Evolutionary conservation across 2,797 vertebrate species (phyloP), one percentile per base, ranked within the genome.

Genomic region (Apogon hyalosoma): DNA sequence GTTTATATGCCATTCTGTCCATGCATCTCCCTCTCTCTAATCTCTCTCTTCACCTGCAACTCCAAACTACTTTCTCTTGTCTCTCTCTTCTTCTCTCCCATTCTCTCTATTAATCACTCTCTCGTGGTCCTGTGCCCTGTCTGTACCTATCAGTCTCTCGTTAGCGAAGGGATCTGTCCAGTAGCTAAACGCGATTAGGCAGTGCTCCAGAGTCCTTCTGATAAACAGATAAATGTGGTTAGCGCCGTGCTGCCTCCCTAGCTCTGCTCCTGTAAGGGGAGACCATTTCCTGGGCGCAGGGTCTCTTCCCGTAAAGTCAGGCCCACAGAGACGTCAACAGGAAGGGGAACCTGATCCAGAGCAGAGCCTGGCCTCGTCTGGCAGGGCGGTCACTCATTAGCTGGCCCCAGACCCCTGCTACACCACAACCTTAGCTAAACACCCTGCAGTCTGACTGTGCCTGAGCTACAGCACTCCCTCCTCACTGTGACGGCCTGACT

Each of bases 171-270:
- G 91, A 87, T 93, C 91, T 92, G 93, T 92, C 89, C 90, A 83
- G 90, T 75, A 67, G 87, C 89, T 86, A 92, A 94, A 94, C 92
- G 58, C 69, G 92, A 95, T 94, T 94, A 95, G 91, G 86, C 87
- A 85, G 82, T 71, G 90, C 91, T 92, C 91, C 90, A 93, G 93
- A 93, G 94, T 92, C 92, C 65, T 91, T 90, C 93, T 92, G 93
- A 94, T 94, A 93, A 94, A 92, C 94, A 95, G 92, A 94, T 93
- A 94, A 95, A 93, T 93, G 93, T 89, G 88, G 93, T 95, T 95
- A 94, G 90, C 54, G 83, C 54, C 61, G 69, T 42, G 80, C 90
- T 84, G 90, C 88, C 84, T 91, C 79, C 87, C 84, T 55, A 80
- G 84, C 84, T 77, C 85, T 85, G 92, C 80, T 52, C 87, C 93